A percentile compares a stretch with the other conserved stretches of the same genome.
These are phyloP conservation scores for Arctopsyche grandis DNA, from an alignment of 1,140 invertebrate genomes.

Conservation along the genomic window DNA sequence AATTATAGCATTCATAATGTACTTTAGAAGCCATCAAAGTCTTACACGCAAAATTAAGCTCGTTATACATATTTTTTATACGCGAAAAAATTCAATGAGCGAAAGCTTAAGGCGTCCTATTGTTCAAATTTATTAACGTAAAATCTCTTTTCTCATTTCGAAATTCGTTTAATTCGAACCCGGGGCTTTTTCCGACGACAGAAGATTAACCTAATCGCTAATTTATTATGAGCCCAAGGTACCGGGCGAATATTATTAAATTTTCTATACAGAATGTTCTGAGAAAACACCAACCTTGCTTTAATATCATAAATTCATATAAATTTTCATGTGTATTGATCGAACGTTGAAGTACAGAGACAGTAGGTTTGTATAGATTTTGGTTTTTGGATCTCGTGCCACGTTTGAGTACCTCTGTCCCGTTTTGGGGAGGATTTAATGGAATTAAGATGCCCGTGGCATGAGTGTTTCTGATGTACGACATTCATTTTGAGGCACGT, in stretches of 20 bases:
- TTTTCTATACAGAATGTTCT: background rate
- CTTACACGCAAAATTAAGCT: constrained; percentile 24
- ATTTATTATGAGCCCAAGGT: no score
- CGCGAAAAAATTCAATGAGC: background rate
- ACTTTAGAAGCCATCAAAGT: background rate
- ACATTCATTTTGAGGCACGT: constrained; percentile 41
- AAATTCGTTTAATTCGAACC: no score
- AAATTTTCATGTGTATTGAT: no score
- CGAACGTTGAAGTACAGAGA: no score
- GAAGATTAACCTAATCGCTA: no score
- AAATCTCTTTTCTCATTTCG: background rate
- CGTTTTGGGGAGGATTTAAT: background rate
- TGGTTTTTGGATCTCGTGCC: background rate
- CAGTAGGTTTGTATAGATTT: background rate
- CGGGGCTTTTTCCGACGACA: no score
- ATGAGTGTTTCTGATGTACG: constrained; percentile 43
- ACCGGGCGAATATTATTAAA: background rate
- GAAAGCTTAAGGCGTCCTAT: constrained; percentile 9
- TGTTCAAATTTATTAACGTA: constrained; percentile 23
- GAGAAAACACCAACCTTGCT: no score
- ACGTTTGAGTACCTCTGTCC: background rate
- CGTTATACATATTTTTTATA: background rate
- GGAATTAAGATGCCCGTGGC: constrained; percentile 42
- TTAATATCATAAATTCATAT: no score
- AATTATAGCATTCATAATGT: background rate